Evolutionary conservation across 2,113 vertebrate genomes (phyloP), one percentile per base, ranked within the genome.

Genomic region (Melozone crissalis): DNA sequence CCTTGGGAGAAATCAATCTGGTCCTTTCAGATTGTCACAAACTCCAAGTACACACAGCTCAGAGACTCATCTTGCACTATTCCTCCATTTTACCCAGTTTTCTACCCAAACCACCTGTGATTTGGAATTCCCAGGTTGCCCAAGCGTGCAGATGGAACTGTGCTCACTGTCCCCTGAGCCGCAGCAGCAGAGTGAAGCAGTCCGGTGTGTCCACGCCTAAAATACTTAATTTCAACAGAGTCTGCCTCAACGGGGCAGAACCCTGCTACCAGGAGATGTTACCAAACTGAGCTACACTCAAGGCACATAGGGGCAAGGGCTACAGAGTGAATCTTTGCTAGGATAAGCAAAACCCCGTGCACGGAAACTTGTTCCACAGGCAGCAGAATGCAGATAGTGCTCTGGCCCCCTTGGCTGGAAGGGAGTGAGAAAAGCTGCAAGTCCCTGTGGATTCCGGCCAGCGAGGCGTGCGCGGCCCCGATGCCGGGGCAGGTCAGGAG

Each of bases 251-350:
- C 2, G 7, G 54, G 0, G 5, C 30, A 61, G 14, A 22, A 33
- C 8, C 28, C 21, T 13, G 30, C 37, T 67, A 15, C 5, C 27
- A 26, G 33, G 24, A 37, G 27, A n/a, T 4, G 22, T 4, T 5
- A 18, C 4, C 23, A 20, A 28, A 24, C 23, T 0, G 6, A 71
- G 26, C 18, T 11, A 39, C 23, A 24, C 24, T 6, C 1, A 2
- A n/a, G 33, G 52, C 21, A 26, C 6, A 1, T 0, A 11, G 10
- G 17, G 0, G 2, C 21, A 16, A 24, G 23, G 5, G 17, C 47
- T 23, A 12, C 4, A 21, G 19, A 46, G 12, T 5, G 9, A 28
- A 10, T 11, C 31, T 75, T 7, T 9, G 37, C 66, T 16, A 19
- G 17, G 39, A 33, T 0, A 27, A 35, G 12, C 37, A 41, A 37